Evolutionary conservation across 2,113 vertebrate species (phyloP).

Genomic region (Hucho hucho): DNA sequence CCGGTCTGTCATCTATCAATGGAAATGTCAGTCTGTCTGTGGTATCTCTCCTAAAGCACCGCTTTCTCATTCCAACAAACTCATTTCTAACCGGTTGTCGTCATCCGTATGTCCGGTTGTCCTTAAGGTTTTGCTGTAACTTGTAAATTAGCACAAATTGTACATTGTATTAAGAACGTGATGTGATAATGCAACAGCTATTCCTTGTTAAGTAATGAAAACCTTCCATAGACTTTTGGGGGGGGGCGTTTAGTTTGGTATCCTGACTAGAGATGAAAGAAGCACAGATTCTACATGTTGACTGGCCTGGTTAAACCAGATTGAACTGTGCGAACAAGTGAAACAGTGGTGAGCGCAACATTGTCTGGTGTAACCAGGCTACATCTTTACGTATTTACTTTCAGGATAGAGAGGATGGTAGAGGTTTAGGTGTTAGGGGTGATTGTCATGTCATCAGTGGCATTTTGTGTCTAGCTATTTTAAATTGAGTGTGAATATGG

Average conservation of each 20-base stretch:
- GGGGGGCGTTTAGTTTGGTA: background rate
- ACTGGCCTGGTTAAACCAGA: too few relatives aligned
- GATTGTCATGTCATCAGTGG: too few relatives aligned
- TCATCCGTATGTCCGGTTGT: background rate
- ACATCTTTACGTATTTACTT: too few relatives aligned
- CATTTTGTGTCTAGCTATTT: too few relatives aligned
- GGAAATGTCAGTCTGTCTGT: slow-evolving; percentile 1
- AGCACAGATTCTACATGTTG: background rate
- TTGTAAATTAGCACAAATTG: slow-evolving; percentile 40
- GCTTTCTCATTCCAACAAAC: background rate
- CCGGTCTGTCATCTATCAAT: background rate
- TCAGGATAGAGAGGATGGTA: too few relatives aligned
- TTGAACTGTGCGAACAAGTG: too few relatives aligned
- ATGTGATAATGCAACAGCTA: slow-evolving; percentile 20
- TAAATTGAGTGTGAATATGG: background rate
- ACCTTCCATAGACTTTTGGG: background rate
- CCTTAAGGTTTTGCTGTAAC: background rate
- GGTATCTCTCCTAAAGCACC: background rate
- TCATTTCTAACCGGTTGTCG: background rate
- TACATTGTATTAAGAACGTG: slow-evolving; percentile 39
- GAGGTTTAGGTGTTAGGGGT: too few relatives aligned
- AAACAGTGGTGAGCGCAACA: too few relatives aligned
- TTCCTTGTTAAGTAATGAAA: background rate
- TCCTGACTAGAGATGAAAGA: background rate
- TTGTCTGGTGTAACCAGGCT: too few relatives aligned